phyloP scores from a whole-genome alignment of 2,888 invertebrate species.

The Pterostichus niger region DNA sequence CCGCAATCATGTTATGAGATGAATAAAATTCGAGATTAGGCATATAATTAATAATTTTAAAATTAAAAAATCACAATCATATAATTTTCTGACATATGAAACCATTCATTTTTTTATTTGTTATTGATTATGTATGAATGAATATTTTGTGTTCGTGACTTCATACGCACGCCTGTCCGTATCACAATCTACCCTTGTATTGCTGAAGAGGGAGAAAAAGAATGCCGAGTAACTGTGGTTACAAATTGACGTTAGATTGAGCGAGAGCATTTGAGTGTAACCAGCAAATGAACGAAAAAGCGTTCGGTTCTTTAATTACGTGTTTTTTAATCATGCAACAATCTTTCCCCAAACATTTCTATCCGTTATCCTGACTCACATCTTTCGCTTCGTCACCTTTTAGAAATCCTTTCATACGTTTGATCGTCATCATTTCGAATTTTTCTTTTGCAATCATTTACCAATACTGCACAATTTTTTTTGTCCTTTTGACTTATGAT shows the following conservation, averaged over 20 bases:
- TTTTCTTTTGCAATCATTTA: constrained; percentile 2
- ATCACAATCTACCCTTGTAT: no score
- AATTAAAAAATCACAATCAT: neutral
- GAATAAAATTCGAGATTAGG: constrained; percentile 3
- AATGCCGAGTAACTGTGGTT: no score
- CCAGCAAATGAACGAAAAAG: constrained; percentile 10
- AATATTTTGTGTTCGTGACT: neutral
- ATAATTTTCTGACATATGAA: neutral
- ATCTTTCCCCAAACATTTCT: constrained; percentile 5
- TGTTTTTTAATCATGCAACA: constrained; percentile 4
- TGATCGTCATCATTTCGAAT: constrained; percentile 5
- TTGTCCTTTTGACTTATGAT: no score
- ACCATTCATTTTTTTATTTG: neutral
- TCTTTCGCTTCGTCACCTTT: constrained; percentile 15
- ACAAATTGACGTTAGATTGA: no score
- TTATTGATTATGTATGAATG: constrained; percentile 14
- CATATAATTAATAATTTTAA: neutral
- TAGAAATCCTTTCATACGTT: constrained; percentile 1
- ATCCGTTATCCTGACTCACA: constrained; percentile 8
- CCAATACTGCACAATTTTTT: neutral
- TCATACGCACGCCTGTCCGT: no score
- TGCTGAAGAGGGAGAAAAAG: no score
- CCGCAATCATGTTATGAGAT: neutral
- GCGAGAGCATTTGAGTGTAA: neutral
- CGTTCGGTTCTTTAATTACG: constrained; percentile 5